These are phyloP conservation scores for Peromyscus attwateri DNA, from an alignment of 2,797 vertebrate genomes.

Conservation along the genomic window DNA sequence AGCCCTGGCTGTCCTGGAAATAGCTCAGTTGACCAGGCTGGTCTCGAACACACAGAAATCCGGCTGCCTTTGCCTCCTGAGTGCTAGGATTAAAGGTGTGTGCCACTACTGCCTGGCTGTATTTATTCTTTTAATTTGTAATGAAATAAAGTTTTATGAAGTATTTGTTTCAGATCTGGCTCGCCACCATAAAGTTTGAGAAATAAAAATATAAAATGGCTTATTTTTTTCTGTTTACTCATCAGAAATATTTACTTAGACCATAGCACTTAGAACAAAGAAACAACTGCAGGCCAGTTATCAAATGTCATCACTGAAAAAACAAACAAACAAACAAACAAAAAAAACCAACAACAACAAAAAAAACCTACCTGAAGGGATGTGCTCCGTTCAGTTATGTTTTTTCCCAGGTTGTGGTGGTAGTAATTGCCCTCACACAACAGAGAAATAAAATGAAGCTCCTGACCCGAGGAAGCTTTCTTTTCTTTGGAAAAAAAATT, in stretches of 20 bases:
- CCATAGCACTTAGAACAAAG: conserved; percentile 89
- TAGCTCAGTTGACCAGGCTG: not conserved
- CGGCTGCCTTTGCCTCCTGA: not conserved
- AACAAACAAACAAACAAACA: no score
- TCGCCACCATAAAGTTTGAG: not conserved
- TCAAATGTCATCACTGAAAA: conserved; percentile 89
- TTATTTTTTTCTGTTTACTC: conserved; percentile 87
- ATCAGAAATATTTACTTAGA: conserved; percentile 89
- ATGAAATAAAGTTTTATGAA: conserved; percentile 30
- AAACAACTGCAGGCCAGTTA: conserved; percentile 89
- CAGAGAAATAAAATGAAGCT: conserved; percentile 5
- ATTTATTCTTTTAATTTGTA: conserved; percentile 24
- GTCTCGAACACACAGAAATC: not conserved
- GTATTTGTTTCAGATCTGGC: not conserved
- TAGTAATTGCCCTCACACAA: not conserved
- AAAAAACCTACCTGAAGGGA: conserved; percentile 86
- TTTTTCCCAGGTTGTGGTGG: conserved; percentile 81
- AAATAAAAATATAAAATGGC: conserved; percentile 81
- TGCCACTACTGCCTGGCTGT: not conserved
- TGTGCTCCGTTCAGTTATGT: conserved; percentile 86
- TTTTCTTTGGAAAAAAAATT: not conserved
- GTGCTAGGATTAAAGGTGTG: not conserved
- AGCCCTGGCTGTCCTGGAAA: not conserved
- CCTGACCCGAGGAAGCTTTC: not conserved
- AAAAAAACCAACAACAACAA: no score